Evolutionary conservation across 35 echinoderm and acorn worm species (phyloP).

Genomic region (Lytechinus pictus): DNA sequence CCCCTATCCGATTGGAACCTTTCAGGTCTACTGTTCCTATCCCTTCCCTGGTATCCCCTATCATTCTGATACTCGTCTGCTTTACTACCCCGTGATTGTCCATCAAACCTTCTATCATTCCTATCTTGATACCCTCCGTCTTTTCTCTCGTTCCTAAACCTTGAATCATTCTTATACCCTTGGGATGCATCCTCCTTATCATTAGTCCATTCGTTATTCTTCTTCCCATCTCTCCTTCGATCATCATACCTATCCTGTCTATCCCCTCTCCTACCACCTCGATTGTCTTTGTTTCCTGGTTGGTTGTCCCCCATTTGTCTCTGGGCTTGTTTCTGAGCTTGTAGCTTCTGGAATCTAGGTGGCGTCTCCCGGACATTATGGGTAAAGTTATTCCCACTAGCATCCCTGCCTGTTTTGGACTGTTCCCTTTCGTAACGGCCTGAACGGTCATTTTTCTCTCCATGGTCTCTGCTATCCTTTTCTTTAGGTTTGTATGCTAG

Average conservation of each 20-base stretch:
- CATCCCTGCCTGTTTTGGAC: constrained; percentile 76
- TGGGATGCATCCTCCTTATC: constrained; percentile 46
- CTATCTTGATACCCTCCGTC: constrained; percentile 36
- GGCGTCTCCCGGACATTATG: constrained; percentile 62
- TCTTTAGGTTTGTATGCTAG: constrained; percentile 41
- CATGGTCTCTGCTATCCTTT: neutral
- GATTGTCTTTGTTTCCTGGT: constrained; percentile 1
- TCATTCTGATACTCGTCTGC: constrained; percentile 34
- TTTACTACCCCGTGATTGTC: neutral
- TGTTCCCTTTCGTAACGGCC: constrained; percentile 81
- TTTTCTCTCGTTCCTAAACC: constrained; percentile 33
- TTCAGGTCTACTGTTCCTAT: neutral
- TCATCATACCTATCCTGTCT: constrained; percentile 39
- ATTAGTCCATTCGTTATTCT: constrained; percentile 53
- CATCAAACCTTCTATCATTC: constrained; percentile 48
- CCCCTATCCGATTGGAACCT: constrained; percentile 15
- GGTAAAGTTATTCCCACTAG: constrained; percentile 74
- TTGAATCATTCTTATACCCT: constrained; percentile 39
- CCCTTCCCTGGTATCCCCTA: constrained; percentile 34
- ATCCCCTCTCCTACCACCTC: constrained; percentile 6
- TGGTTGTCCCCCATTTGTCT: neutral
- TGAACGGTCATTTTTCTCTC: neutral
- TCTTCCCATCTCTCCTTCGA: constrained; percentile 43
- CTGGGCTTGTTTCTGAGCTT: constrained; percentile 44
- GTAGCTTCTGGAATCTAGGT: constrained; percentile 69